These are phyloP conservation scores for Takifugu ocellatus DNA, from an alignment of 2,797 vertebrate genomes.

Conservation along the genomic window DNA sequence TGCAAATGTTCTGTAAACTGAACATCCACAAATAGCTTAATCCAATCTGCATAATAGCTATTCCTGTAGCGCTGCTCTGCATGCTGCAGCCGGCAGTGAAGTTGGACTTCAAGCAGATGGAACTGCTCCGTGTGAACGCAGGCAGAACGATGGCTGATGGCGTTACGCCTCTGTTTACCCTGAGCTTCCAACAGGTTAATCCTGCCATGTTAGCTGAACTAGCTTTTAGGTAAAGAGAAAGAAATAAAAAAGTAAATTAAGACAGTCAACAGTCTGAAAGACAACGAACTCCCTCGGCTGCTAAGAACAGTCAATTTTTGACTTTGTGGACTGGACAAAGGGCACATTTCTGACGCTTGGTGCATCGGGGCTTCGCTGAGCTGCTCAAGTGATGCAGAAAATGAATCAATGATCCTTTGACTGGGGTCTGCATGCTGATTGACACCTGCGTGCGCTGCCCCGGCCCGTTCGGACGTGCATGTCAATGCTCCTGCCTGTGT, in stretches of 20 bases:
- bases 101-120: background rate
- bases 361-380: slow-evolving; percentile 1
- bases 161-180: background rate
- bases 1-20: too few relatives aligned
- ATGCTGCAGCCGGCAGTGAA: background rate
- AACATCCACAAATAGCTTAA: too few relatives aligned
- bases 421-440: slow-evolving; percentile 64
- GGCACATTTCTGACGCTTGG: too few relatives aligned
- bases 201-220: background rate
- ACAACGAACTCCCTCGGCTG: background rate
- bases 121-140: background rate
- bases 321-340: too few relatives aligned
- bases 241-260: background rate
- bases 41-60: too few relatives aligned
- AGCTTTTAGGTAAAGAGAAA: background rate
- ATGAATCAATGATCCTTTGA: slow-evolving; percentile 54
- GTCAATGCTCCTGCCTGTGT: slow-evolving; percentile 62
- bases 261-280: slow-evolving; percentile 1
- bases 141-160: background rate
- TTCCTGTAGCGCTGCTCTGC: too few relatives aligned
- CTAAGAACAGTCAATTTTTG: too few relatives aligned
- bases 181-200: slow-evolving; percentile 2
- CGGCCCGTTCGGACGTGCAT: slow-evolving; percentile 44
- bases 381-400: slow-evolving; percentile 18
- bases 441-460: slow-evolving; percentile 65